A percentile compares a stretch with the other conserved stretches of the same genome.
These are phyloP conservation scores for Meloidogyne exigua DNA, from an alignment of 1,140 invertebrate genomes.

Conservation along the genomic window DNA sequence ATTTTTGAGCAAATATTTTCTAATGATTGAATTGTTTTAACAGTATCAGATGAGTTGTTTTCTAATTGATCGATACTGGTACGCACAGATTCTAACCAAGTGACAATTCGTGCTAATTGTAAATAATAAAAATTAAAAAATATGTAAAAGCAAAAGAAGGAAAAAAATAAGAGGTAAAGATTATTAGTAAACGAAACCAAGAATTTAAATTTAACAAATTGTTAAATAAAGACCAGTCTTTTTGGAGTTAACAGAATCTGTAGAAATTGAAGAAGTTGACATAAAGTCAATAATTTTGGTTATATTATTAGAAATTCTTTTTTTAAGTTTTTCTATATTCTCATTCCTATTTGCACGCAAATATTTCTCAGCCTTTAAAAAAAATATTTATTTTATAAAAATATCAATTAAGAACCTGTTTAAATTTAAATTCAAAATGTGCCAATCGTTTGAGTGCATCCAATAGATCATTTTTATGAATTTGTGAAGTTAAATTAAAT, in stretches of 20 bases:
- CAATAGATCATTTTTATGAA: background rate
- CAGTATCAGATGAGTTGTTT: background rate
- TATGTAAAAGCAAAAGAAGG: no score
- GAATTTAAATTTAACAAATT: conserved; percentile 7
- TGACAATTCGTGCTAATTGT: conserved; percentile 12
- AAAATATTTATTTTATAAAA: conserved; percentile 4
- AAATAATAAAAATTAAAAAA: no score
- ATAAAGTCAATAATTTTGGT: conserved; percentile 44
- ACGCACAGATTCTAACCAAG: conserved; percentile 15
- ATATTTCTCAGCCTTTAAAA: conserved; percentile 39
- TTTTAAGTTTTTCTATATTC: conserved; percentile 22
- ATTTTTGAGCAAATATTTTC: conserved; percentile 1
- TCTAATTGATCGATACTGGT: background rate
- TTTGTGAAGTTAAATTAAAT: conserved; percentile 4
- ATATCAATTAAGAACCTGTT: conserved; percentile 29
- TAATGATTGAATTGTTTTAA: background rate
- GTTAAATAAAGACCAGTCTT: background rate
- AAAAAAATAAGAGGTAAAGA: no score
- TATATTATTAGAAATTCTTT: conserved; percentile 35
- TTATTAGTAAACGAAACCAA: no score
- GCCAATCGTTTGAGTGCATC: conserved; percentile 39
- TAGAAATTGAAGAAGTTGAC: background rate
- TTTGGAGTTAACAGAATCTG: conserved; percentile 1
- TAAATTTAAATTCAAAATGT: conserved; percentile 51
- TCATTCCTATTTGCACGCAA: conserved; percentile 35